Evolutionary conservation across 1,140 invertebrate genomes (phyloP), one percentile per base, ranked within the genome.

Genomic region (Ips nitidus): DNA sequence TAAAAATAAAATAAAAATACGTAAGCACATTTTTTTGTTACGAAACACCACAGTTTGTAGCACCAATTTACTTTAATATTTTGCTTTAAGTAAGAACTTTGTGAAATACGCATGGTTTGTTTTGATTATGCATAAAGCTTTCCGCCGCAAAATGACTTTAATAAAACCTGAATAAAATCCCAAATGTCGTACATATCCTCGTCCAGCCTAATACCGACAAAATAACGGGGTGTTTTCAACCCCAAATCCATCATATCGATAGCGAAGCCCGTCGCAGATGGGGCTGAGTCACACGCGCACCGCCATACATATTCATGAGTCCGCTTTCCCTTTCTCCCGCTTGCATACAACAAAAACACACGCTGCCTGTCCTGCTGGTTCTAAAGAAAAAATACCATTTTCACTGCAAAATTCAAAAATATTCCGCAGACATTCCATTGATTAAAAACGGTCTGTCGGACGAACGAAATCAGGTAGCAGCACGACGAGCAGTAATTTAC

Each of bases 231-330:
- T 69, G 61, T 41, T 65, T 66, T 67, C 69, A 66, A 67, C 72
- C 71, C 66, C 69, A 56, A 71, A 73, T 73, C 72, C 65, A 73
- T 73, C 72, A 73, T 73, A 73, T 73, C 72, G 67, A 71, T 73
- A 71, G 69, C 60, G 61, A 53, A 66, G 56, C 69, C 56, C 47
- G 55, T 64, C 45, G 55, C 70, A 74, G 73, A 74, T 74, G 70
- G 69, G 70, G 69, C 73, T 74, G 73, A 74, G 65, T 74, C 73
- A 74, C 67, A 66, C 60, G 63, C 45, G 38, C 52, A 63, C 63
- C 52, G 66, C 66, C 52, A 74, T 74, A 74, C 73, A 74, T 74
- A 74, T 74, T 74, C 73, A 74, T 74, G 73, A 74, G 67, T 3
- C 37, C 40, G n/a, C 41, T 41, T 50, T 69, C 63, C 52, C 67